These are phyloP conservation scores for Meandrina meandrites DNA, from an alignment of 92 coral and sea anemone species.

Conservation along the genomic window DNA sequence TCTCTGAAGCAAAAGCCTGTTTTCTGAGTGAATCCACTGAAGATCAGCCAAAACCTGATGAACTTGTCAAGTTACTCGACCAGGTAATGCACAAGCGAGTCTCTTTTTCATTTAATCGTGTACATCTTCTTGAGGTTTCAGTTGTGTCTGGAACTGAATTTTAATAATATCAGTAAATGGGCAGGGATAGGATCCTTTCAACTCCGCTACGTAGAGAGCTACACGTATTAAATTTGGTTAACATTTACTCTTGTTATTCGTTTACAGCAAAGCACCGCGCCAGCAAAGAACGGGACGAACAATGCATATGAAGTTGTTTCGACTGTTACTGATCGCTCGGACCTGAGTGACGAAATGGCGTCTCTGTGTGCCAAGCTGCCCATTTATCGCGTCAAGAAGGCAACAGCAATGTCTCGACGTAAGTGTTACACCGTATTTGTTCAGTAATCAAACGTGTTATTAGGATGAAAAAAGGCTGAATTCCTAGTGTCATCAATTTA, in stretches of 20 bases:
- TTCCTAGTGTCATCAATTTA: no score
- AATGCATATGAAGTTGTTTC: not conserved
- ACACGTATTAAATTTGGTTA: no score
- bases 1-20: slow-evolving; percentile 8
- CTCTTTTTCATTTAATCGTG: no score
- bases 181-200: no score
- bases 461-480: not conserved
- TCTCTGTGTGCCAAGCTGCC: slow-evolving; percentile 16
- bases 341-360: slow-evolving; percentile 31
- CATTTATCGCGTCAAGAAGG: slow-evolving; percentile 18
- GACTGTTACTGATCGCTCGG: slow-evolving; percentile 14
- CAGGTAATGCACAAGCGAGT: not conserved
- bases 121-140: no score
- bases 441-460: no score
- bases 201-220: no score
- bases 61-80: not conserved
- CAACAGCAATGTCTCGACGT: not conserved
- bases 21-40: slow-evolving; percentile 24
- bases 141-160: no score
- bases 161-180: no score
- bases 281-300: not conserved
- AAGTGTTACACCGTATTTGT: no score
- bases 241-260: not conserved
- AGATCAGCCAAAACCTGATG: not conserved
- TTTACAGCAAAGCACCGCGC: not conserved